Evolutionary conservation across 2,113 vertebrate species (phyloP).

Genomic region (Nyctereutes procyonoides): DNA sequence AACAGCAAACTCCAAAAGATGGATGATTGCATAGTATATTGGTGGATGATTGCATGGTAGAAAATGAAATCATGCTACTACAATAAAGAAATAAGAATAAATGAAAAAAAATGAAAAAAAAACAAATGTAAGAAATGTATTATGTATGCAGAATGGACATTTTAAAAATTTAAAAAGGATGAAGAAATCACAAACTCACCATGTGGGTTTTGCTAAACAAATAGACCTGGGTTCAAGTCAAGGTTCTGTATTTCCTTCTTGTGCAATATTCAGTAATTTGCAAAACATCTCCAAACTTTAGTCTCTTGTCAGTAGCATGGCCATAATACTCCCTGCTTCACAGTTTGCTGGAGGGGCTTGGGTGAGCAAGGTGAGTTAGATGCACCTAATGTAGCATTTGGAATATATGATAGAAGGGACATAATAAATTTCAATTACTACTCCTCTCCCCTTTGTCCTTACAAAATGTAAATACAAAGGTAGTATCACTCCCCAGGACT

Average conservation of each 20-base stretch:
- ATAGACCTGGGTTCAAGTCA: background rate
- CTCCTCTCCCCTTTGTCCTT: background rate
- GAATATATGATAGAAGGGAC: background rate
- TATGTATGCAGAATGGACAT: background rate
- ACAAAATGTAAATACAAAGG: background rate
- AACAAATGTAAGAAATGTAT: background rate
- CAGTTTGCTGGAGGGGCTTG: background rate
- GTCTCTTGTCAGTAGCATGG: background rate
- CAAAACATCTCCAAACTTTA: background rate
- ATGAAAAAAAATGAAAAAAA: slow-evolving; percentile 2
- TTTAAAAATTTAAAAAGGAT: background rate
- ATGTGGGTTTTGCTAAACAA: background rate
- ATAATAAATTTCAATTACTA: background rate
- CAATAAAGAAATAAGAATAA: background rate
- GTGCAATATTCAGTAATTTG: background rate
- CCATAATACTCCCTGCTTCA: background rate
- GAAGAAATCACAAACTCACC: background rate
- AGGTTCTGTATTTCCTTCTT: background rate
- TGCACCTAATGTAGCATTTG: background rate
- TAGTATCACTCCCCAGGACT: background rate
- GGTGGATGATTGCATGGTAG: background rate
- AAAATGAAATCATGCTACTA: background rate
- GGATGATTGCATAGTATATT: background rate
- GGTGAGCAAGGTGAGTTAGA: background rate
- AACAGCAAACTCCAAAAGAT: background rate